phyloP scores from a whole-genome alignment of 2,113 vertebrate genomes.

The Marmota monax region DNA sequence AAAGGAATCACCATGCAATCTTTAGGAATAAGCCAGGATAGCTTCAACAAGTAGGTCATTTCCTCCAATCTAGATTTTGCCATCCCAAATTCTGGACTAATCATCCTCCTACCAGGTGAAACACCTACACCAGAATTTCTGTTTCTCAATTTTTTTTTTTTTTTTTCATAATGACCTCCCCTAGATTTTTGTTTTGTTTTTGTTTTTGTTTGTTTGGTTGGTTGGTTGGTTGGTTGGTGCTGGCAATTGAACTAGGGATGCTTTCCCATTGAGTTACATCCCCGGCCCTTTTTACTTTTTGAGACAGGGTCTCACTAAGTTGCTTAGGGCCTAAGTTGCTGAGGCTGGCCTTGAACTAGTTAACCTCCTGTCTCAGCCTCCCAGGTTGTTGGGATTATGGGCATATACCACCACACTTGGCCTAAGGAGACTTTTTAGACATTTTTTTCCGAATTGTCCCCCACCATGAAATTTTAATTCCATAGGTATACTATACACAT shows the following conservation, averaged over 20 bases:
- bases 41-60: neutral
- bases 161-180: slow-evolving; percentile 22
- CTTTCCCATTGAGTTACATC: too few relatives aligned
- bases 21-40: neutral
- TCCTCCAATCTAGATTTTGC: neutral
- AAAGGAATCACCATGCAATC: neutral
- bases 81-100: neutral
- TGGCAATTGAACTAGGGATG: too few relatives aligned
- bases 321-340: too few relatives aligned
- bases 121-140: neutral
- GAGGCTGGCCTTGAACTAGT: too few relatives aligned
- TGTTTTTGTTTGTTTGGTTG: too few relatives aligned
- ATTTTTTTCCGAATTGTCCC: neutral
- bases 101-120: neutral
- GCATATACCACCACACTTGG: too few relatives aligned
- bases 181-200: neutral
- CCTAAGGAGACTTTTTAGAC: neutral
- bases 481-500: neutral
- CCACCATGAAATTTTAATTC: neutral
- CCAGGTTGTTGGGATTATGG: too few relatives aligned
- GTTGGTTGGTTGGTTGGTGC: too few relatives aligned
- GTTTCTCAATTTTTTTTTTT: neutral
- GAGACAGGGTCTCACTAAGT: too few relatives aligned
- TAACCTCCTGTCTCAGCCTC: too few relatives aligned
- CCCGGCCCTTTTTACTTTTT: too few relatives aligned